Conservation (phyloP, 1,140 invertebrate species). For the Drosophila tropicalis region DNA sequence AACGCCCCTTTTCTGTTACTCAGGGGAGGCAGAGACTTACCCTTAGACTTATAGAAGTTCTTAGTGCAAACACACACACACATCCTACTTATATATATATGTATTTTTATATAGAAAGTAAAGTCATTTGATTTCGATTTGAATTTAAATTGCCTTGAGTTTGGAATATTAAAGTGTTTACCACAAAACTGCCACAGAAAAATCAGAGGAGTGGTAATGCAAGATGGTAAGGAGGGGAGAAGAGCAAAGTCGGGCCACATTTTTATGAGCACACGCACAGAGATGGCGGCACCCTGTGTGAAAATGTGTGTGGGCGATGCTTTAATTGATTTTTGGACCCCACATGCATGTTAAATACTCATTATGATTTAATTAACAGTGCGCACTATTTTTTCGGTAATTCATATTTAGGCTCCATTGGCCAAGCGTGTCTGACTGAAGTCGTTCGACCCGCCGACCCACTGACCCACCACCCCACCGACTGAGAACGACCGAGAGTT, state of each 20-base stretch:
- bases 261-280: slow-evolving; percentile 15
- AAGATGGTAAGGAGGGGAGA: neutral
- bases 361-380: slow-evolving; percentile 81
- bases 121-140: slow-evolving; percentile 74
- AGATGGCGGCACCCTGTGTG: neutral
- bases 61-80: slow-evolving; percentile 16
- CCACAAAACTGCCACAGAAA: slow-evolving; percentile 43
- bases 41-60: slow-evolving; percentile 9
- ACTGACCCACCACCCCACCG: too few relatives aligned
- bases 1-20: neutral
- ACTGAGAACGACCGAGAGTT: neutral
- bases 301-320: slow-evolving; percentile 30
- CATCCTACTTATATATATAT: slow-evolving; percentile 32
- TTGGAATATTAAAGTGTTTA: slow-evolving; percentile 66
- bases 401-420: slow-evolving; percentile 71
- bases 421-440: slow-evolving; percentile 27
- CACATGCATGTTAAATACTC: slow-evolving; percentile 61
- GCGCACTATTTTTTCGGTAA: slow-evolving; percentile 73
- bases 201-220: slow-evolving; percentile 1
- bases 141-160: slow-evolving; percentile 67
- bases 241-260: neutral
- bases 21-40: slow-evolving; percentile 8
- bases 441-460: too few relatives aligned
- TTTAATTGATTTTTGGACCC: slow-evolving; percentile 67
- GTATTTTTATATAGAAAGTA: slow-evolving; percentile 39